These are phyloP conservation scores for Rhamphomyia laevipes DNA, from an alignment of 2,888 invertebrate genomes.

Conservation along the genomic window DNA sequence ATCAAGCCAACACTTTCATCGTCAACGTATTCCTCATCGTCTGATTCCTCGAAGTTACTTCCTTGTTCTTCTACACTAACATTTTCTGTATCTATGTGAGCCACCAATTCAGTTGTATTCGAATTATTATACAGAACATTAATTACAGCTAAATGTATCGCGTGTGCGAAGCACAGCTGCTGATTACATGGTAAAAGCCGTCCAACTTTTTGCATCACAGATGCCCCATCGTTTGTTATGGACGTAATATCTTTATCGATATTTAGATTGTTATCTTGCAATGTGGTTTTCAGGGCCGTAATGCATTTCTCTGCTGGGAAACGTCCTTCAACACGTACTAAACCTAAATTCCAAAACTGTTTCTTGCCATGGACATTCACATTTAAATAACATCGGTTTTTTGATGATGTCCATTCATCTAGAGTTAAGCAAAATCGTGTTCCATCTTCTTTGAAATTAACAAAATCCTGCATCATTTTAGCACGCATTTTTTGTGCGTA, in stretches of 20 bases:
- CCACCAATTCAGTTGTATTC: background rate
- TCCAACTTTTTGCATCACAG: background rate
- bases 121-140: constrained; percentile 1
- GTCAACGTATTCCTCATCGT: background rate
- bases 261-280: constrained; percentile 3
- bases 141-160: background rate
- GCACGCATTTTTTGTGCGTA: constrained; percentile 5
- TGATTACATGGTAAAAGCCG: background rate
- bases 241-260: constrained; percentile 1
- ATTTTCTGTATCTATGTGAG: background rate
- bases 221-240: background rate
- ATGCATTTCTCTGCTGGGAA: constrained; percentile 1
- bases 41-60: constrained; percentile 1
- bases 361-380: background rate
- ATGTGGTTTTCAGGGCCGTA: constrained; percentile 3
- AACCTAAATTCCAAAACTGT: background rate
- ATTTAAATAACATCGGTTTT: background rate
- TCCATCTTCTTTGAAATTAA: background rate
- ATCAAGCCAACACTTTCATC: background rate
- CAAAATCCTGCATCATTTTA: background rate
- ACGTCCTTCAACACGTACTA: constrained; percentile 3
- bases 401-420: constrained; percentile 3
- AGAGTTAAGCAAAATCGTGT: constrained; percentile 3
- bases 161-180: background rate
- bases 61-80: constrained; percentile 1